These are phyloP conservation scores for Muscina levida DNA, from an alignment of 2,888 invertebrate genomes.

Conservation along the genomic window DNA sequence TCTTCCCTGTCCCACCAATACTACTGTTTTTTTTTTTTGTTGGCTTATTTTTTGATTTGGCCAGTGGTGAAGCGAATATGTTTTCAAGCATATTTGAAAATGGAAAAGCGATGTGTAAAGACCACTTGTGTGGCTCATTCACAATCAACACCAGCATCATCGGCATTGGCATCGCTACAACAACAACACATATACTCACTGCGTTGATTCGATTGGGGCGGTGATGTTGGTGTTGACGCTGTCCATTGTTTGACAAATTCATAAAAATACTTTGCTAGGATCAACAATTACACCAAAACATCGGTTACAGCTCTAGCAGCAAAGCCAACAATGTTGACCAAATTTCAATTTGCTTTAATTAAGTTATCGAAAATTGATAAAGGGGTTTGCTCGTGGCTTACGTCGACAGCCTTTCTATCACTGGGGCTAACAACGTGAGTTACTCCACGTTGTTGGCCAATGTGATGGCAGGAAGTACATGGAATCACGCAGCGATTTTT, in stretches of 20 bases:
- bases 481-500: background rate
- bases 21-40: too few species aligned
- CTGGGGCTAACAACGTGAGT: too few species aligned
- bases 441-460: background rate
- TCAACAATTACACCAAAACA: background rate
- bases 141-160: slow-evolving; percentile 60
- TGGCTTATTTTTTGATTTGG: too few species aligned
- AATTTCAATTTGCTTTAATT: slow-evolving; percentile 69
- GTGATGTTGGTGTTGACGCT: background rate
- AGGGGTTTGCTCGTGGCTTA: slow-evolving; percentile 63
- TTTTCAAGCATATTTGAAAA: too few species aligned
- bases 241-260: slow-evolving; percentile 29
- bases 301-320: slow-evolving; percentile 14
- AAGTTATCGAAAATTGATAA: slow-evolving; percentile 69
- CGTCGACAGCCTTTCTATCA: slow-evolving; percentile 26
- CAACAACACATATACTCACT: too few species aligned
- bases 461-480: background rate
- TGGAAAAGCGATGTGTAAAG: background rate
- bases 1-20: too few species aligned
- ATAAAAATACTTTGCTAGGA: background rate
- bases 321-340: slow-evolving; percentile 59
- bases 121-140: slow-evolving; percentile 52
- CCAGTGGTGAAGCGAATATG: too few species aligned
- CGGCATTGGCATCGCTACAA: slow-evolving; percentile 49
- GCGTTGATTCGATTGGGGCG: background rate